Evolutionary conservation across 2,113 vertebrate species (phyloP).

Genomic region (Gymnarchus niloticus): DNA sequence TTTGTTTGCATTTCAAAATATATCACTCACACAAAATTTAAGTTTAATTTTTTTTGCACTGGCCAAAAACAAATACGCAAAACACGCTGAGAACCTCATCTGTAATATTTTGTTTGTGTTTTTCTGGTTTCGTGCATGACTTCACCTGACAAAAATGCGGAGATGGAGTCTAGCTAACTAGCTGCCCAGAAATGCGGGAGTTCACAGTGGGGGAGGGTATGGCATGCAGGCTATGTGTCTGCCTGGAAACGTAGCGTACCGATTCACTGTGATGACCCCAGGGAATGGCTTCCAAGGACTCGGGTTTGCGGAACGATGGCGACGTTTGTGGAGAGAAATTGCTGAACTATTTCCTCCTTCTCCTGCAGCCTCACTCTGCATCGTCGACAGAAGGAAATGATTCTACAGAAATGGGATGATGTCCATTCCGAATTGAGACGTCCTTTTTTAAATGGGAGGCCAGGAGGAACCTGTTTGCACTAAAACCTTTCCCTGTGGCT

Average conservation of each 20-base stretch:
- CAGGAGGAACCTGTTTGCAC: neutral
- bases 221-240: neutral
- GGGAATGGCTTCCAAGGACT: neutral
- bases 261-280: neutral
- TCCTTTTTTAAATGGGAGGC: neutral
- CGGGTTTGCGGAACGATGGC: slow-evolving; percentile 23
- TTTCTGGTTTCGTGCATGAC: neutral
- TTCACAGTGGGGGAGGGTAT: neutral
- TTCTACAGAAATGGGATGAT: slow-evolving; percentile 53
- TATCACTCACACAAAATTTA: neutral
- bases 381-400: slow-evolving; percentile 57
- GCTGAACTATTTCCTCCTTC: slow-evolving; percentile 62
- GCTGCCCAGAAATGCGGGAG: neutral
- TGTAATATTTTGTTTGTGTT: neutral
- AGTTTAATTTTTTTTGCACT: neutral
- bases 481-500: neutral
- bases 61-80: too few relatives aligned
- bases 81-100: neutral
- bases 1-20: neutral
- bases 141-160: neutral
- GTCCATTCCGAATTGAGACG: neutral
- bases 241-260: neutral
- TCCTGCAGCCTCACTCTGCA: slow-evolving; percentile 40
- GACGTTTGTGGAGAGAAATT: slow-evolving; percentile 45
- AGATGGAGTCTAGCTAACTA: neutral